Evolutionary conservation across 2,888 invertebrate genomes (phyloP), one percentile per base, ranked within the genome.

Genomic region (Pimpla rufipes): DNA sequence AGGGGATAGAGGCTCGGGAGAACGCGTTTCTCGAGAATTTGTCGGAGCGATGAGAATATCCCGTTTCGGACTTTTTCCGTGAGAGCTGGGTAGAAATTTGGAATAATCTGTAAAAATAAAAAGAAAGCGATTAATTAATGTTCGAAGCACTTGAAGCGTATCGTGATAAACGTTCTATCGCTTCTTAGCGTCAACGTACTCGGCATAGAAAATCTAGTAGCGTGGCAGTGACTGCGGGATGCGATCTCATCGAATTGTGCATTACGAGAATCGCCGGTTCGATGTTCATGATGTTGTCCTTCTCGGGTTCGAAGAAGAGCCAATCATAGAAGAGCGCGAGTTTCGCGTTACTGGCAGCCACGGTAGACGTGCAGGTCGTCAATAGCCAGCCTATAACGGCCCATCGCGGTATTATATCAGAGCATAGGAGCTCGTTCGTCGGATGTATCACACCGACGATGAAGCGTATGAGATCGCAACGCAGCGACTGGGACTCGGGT

Each of bases 371-470:
- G 92, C 98, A 98, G 13, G 98, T 98, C 57, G 98, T 98, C 79
- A 98, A 94, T 8, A 98, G 95, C 98, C 98, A 98, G 77, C 98
- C 98, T 90, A 98, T 98, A 62, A 98, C 97, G 85, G 98, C 98
- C 98, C 98, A 98, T 88, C 98, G 95, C 87, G 98, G 98, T 93
- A 98, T 98, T 92, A 98, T 97, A 92, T 98, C 98, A n/a, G 98
- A 98, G 93, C 98, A 97, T 73, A 98, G 94, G 67, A 98, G 94
- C 93, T 98, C 98, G 93, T 98, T 98, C 47, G 98, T 97, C 66
- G 98, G 98, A 94, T 98, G 98, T 92, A 98, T 98, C 2, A 98
- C 98, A 82, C 98, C 97, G 88, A 98, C 98, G 88, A 98, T 98
- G 93, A 98, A 98, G 64, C 98, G 95, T 90, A 98, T 98, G 93